Evolutionary conservation across 2,797 vertebrate species (phyloP), one percentile per base, ranked within the genome.

Genomic region (Eurystomus glaucurus): DNA sequence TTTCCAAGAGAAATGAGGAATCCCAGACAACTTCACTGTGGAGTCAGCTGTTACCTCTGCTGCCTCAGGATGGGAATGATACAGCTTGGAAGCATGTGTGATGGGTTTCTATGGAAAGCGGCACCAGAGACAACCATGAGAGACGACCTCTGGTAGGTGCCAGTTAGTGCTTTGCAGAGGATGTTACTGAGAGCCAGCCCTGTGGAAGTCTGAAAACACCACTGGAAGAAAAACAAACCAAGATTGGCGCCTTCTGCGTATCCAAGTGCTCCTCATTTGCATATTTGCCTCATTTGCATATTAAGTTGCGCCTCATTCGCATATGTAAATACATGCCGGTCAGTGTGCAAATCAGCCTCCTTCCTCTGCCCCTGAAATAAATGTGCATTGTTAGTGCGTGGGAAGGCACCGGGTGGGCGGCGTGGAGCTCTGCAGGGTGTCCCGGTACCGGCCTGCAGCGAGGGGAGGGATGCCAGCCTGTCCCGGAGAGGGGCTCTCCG

Each of bases 281-380:
- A 78, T 97, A 97, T 77, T 96, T 85, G 88, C 86, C 70, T 96
- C 93, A 93, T 95, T 82, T 80, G 96, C 91, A 0, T 97, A 97
- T 95, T 97, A 96, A 94, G 88, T 96, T 93, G 89, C 28, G 83
- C 92, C 93, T 97, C 94, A 60, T 97, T 96, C 96, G 97, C 96
- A 77, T 97, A 95, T 98, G 97, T 97, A 97, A 96, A 97, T 97
- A 97, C 93, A 94, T 93, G 96, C 97, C 93, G 78, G 94, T 97
- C 97, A 91, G 96, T 97, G 97, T 98, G 96, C 96, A 97, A 96
- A 96, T 85, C 52, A 79, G 93, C 94, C 97, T 94, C 61, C 68
- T 96, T 93, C 94, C 95, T 96, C 95, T 76, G 95, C 91, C 88
- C 93, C 93, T 94, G 91, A 80, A 80, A 65, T 92, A 41, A 74